Conservation (phyloP, 1,140 invertebrate species). For the Hormaphis cornu region DNA sequence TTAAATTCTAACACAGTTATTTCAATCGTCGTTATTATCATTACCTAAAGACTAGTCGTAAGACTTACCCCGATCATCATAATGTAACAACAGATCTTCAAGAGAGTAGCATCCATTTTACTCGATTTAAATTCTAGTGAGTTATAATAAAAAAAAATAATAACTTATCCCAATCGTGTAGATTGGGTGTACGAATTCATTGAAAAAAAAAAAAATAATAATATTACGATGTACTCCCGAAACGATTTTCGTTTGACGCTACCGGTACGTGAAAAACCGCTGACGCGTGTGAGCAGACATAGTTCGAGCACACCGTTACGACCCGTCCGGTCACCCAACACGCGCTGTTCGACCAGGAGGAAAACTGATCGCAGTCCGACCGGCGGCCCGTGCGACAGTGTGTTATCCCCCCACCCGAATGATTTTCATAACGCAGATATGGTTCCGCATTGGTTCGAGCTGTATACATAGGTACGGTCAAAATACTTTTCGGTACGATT, state of each 20-base stretch:
- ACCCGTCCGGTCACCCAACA: slow-evolving; percentile 16
- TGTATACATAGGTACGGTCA: not conserved
- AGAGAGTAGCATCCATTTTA: slow-evolving; percentile 10
- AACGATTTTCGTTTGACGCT: not conserved
- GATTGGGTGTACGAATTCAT: not conserved
- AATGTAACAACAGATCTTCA: not conserved
- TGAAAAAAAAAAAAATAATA: not conserved
- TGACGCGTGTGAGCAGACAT: slow-evolving; percentile 6
- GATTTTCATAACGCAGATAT: not conserved
- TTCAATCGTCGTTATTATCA: not conserved
- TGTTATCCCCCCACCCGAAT: slow-evolving; percentile 20
- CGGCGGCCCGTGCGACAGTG: slow-evolving; percentile 9
- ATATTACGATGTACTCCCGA: not conserved
- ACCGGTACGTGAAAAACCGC: not conserved
- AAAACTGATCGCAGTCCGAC: slow-evolving; percentile 15
- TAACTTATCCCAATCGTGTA: not conserved
- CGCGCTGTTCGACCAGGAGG: not conserved
- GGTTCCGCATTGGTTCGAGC: not conserved
- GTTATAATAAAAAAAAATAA: not conserved
- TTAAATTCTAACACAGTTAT: too few relatives aligned
- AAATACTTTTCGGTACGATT: too few relatives aligned
- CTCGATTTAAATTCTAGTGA: not conserved
- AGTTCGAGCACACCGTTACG: slow-evolving; percentile 7
- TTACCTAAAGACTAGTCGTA: not conserved
- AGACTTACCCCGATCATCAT: not conserved